Evolutionary conservation across 2,113 vertebrate species (phyloP), one percentile per base, ranked within the genome.

Genomic region (Urocitellus parryii): DNA sequence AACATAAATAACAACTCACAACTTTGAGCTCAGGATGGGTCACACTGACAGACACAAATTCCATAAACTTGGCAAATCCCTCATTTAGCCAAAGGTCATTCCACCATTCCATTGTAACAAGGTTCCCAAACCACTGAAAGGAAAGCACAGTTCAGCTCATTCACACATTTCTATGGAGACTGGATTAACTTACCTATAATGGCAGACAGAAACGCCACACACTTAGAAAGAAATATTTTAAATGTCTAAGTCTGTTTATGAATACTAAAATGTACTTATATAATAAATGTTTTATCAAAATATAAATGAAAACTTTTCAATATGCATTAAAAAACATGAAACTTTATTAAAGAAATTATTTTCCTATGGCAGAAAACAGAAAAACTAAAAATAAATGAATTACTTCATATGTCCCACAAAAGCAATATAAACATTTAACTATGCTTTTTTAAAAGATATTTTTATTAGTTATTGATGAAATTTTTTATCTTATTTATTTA

Each of bases 81-180:
- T 99, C 99, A 20, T 99, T 99, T 68, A 99, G 96, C 99, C 99
- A 99, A 81, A 99, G 98, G 87, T 99, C 99, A 91, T 99, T 99
- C 99, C 99, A 99, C 99, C 99, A 99, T 95, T 99, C 98, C 99
- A 99, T 99, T 32, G 99, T 99, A 91, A 99, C 99, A 14, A 99
- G 97, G 97, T 99, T 99, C 65, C 99, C 99, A 97, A 99, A 99
- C 99, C 99, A 99, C 99, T 99, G 92, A 80, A 95, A 95, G 34
- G 78, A 95, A 96, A 95, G 58, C 25, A 70, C 56, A 5, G 58
- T 32, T 87, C 68, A 65, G 16, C 24, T 95, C 93, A 86, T 70
- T 92, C 37, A 68, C 42, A 92, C 34, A 42, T 85, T 68, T 42
- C 78, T 45, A 74, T 3, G 17, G 45, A 90, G 58, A 90, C 25